Evolutionary conservation across 1,140 invertebrate genomes (phyloP).

Genomic region (Mamestra configurata): DNA sequence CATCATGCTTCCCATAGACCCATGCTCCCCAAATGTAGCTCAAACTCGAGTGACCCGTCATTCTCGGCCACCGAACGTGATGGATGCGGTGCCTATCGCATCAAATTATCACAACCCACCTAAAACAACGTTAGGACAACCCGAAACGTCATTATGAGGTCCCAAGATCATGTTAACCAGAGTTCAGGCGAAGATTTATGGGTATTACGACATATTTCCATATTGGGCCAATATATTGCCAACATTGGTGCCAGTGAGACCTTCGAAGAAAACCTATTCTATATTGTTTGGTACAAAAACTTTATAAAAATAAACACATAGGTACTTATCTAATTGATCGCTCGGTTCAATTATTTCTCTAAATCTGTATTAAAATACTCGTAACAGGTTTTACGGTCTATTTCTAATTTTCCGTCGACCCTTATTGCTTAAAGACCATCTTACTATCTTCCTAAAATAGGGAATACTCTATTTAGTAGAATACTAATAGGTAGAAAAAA

Average conservation of each 20-base stretch:
- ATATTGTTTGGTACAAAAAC: too few species aligned
- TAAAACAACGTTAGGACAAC: slow-evolving; percentile 30
- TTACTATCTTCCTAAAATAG: too few species aligned
- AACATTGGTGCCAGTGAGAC: background rate
- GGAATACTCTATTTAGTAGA: too few species aligned
- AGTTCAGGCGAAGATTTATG: slow-evolving; percentile 37
- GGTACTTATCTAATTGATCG: too few species aligned
- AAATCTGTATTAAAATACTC: too few species aligned
- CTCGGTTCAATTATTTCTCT: too few species aligned
- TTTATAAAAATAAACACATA: too few species aligned
- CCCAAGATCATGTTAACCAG: slow-evolving; percentile 32
- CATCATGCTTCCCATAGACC: background rate
- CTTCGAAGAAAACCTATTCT: too few species aligned
- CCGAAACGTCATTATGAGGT: slow-evolving; percentile 25
- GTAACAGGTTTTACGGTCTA: too few species aligned
- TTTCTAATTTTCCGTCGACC: too few species aligned
- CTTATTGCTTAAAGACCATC: too few species aligned
- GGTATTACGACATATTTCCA: background rate
- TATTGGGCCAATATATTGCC: background rate
- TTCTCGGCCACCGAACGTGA: slow-evolving; percentile 36
- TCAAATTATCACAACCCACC: slow-evolving; percentile 36
- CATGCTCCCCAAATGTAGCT: slow-evolving; percentile 9
- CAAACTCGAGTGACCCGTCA: slow-evolving; percentile 22
- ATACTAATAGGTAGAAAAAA: too few species aligned
- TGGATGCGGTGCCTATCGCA: slow-evolving; percentile 43